Evolutionary conservation across 2,797 vertebrate genomes (phyloP).

Genomic region (Huso huso): DNA sequence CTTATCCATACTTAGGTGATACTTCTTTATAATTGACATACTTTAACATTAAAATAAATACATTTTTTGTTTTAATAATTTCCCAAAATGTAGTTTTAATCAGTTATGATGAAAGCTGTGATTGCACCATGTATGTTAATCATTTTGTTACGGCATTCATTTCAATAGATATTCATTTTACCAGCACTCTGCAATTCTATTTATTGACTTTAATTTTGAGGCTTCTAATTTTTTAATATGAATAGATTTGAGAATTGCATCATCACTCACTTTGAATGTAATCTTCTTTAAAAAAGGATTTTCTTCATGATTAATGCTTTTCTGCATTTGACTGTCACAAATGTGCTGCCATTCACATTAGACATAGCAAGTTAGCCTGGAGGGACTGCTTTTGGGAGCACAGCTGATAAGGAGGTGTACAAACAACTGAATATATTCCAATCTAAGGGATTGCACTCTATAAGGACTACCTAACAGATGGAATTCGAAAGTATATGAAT

Average conservation of each 20-base stretch:
- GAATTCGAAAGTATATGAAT: no score
- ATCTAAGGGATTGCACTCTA: no score
- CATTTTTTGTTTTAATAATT: not conserved
- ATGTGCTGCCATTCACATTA: no score
- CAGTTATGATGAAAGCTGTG: not conserved
- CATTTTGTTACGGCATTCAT: not conserved
- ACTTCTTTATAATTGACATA: no score
- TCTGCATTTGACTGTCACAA: not conserved
- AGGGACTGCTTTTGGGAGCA: no score
- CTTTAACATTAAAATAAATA: no score
- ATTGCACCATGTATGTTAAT: not conserved
- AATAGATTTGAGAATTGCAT: not conserved
- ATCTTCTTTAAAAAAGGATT: conserved; percentile 27
- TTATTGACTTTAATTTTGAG: not conserved
- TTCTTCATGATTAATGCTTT: conserved; percentile 15
- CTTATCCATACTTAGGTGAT: no score
- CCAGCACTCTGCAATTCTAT: conserved; percentile 1
- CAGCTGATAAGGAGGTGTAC: no score
- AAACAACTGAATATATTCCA: no score
- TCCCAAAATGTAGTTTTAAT: not conserved
- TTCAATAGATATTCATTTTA: not conserved
- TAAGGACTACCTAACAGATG: no score
- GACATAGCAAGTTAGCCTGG: no score
- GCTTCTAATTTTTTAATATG: not conserved
- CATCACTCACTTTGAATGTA: conserved; percentile 16